Conservation (phyloP, 1,140 invertebrate genomes). For the Aphidius gifuensis region DNA sequence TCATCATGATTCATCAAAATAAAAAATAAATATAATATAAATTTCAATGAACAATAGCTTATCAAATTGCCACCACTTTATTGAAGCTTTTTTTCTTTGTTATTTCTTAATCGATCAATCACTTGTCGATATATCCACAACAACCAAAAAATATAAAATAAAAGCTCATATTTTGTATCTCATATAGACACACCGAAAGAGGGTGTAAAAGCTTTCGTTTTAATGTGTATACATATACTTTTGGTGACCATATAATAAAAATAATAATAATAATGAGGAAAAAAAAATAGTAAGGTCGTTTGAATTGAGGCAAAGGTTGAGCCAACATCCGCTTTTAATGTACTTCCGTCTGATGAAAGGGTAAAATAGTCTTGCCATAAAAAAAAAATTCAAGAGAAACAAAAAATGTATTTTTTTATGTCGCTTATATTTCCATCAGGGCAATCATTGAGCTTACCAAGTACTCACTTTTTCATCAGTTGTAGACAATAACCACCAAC, state of each 20-base stretch:
- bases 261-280: slow-evolving; percentile 5
- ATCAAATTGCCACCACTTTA: too few relatives aligned
- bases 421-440: too few relatives aligned
- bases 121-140: not conserved
- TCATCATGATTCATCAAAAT: too few relatives aligned
- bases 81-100: too few relatives aligned
- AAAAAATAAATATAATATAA: too few relatives aligned
- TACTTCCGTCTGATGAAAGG: slow-evolving; percentile 41
- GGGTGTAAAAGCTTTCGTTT: slow-evolving; percentile 10
- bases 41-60: too few relatives aligned
- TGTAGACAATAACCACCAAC: too few relatives aligned
- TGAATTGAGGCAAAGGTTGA: slow-evolving; percentile 32
- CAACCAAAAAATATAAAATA: not conserved
- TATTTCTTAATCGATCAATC: slow-evolving; percentile 3
- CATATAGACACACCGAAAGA: too few relatives aligned
- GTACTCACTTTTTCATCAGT: too few relatives aligned
- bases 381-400: not conserved
- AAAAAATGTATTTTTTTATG: too few relatives aligned
- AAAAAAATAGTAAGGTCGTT: not conserved
- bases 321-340: slow-evolving; percentile 46
- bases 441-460: too few relatives aligned
- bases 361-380: not conserved
- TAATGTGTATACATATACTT: not conserved
- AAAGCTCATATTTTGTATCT: too few relatives aligned
- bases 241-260: not conserved